Base-by-base conservation (phyloP, 2,113 vertebrate genomes). In the Ictidomys tridecemlineatus region DNA sequence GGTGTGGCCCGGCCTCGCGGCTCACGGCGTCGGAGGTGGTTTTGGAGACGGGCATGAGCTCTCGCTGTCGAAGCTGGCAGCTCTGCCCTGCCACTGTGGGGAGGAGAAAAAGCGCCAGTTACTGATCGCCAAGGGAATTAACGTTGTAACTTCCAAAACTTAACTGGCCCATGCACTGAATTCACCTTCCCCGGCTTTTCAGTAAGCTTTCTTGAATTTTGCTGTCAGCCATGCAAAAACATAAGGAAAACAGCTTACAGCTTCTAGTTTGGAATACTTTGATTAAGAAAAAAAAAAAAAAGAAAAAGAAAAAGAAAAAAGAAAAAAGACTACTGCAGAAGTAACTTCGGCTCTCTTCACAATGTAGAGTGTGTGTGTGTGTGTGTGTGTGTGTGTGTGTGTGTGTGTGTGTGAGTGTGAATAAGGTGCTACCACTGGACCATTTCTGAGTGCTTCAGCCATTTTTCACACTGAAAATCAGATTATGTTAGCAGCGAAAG, bases 31-130 rank as follows among this genome's bases (percentile, higher is more conserved):
- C 34, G 99, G 98, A 34, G 99, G 99, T 90, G 99, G 99, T 96
- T 99, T 99, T 22, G 99, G 99, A 37, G 99, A 99, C 18, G 99
- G 99, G 96, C 99, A 99, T 61, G 99, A 99, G 51, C 99, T 99
- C 98, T 99, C 99, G 97, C 99, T 99, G 99, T 99, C 99, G 72
- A 99, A 99, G 98, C 99, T 99, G 61, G 99, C 99, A 22, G 99
- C 99, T 92, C 99, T 99, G 91, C 99, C 99, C 94, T 99, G 99
- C 99, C 99, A 99, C 99, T 99, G 99, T 1, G 2, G 90, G 96
- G 97, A 97, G 95, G 87, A 83, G 83, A 73, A n/a, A 45, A 88
- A 69, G 34, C 77, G 34, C 65, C 0, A 14, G 83, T 98, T 69
- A 97, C 13, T 9, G 42, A 28, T 7, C 0, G 79, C 83, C 58